Conservation (phyloP, 2,797 vertebrate genomes). For the Pelochelys cantorii region DNA sequence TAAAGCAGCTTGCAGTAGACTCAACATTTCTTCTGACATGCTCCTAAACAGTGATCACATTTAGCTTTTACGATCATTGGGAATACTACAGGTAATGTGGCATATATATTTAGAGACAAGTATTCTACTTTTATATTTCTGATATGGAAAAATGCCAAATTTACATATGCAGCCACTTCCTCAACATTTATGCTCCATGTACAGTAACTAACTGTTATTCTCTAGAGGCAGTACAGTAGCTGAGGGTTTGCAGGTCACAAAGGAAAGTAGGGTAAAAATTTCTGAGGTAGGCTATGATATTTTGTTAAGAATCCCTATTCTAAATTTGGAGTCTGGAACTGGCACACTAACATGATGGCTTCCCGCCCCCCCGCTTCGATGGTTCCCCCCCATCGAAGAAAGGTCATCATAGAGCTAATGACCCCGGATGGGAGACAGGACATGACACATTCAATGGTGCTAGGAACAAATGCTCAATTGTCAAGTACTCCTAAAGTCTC, state of each 20-base stretch:
- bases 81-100: neutral
- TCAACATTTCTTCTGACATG: neutral
- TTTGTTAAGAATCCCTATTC: no score
- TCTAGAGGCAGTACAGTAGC: neutral
- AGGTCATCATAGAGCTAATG: no score
- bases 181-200: neutral
- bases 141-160: neutral
- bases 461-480: no score
- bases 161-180: neutral
- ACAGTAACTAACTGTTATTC: accelerated
- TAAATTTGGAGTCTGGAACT: no score
- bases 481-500: no score
- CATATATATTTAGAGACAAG: neutral
- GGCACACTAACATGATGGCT: no score
- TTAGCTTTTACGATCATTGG: neutral
- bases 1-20: neutral
- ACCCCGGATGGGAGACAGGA: no score
- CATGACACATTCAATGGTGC: no score
- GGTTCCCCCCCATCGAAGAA: no score
- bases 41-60: neutral
- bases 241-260: neutral
- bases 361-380: no score
- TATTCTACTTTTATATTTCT: neutral
- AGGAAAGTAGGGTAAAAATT: neutral
- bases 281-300: no score